phyloP scores from a whole-genome alignment of 2,113 vertebrate genomes.

The Procavia capensis region DNA sequence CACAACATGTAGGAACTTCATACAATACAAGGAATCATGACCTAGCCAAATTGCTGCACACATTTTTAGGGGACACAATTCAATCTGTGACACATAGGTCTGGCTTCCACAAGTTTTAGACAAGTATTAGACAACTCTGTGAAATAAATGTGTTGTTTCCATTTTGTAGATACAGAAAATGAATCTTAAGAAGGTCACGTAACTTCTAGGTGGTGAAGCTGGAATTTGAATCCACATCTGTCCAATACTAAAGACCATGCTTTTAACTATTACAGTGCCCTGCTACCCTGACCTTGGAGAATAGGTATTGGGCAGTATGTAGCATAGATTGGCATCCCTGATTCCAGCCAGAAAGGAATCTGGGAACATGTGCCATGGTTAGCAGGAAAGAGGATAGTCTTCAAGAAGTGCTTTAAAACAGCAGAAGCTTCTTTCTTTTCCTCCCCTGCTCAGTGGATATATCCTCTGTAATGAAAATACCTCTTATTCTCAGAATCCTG shows the following conservation, averaged over 20 bases:
- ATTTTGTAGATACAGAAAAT: neutral
- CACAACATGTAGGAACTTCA: too few species aligned
- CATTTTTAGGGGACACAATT: too few species aligned
- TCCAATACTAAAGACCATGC: neutral
- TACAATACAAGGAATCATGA: too few species aligned
- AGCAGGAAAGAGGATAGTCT: neutral
- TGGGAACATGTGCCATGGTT: rapidly evolving
- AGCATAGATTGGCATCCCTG: neutral
- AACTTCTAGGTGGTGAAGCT: neutral
- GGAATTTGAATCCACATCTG: neutral
- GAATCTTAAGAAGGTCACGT: neutral
- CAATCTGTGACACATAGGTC: too few species aligned
- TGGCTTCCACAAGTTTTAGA: neutral
- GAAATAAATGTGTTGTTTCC: neutral
- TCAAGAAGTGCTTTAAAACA: neutral
- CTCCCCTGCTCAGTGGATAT: neutral
- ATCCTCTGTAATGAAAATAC: too few species aligned
- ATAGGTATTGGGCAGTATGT: neutral
- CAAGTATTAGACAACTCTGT: neutral
- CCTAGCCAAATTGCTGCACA: too few species aligned
- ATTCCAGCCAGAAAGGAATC: neutral
- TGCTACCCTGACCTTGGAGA: neutral
- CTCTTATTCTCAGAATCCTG: neutral
- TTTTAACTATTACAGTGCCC: neutral
- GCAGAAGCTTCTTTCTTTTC: neutral